Evolutionary conservation across 2,888 invertebrate species (phyloP).

Genomic region (Ptychoptera albimana): DNA sequence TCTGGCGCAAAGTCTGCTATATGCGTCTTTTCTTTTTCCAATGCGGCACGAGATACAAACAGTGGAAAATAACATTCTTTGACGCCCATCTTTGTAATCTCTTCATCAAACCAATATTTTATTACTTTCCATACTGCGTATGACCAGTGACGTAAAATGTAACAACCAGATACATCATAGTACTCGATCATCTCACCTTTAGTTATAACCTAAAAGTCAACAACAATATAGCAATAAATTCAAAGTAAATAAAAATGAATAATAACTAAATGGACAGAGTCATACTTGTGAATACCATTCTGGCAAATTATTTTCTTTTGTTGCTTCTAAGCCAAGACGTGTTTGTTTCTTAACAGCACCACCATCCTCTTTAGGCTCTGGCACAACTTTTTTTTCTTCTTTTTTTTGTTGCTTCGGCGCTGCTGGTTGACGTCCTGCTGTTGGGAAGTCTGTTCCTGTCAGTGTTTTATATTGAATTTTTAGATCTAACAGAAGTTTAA

Average conservation of each 20-base stretch:
- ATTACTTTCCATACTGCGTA: slow-evolving; percentile 92
- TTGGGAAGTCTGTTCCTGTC: slow-evolving; percentile 34
- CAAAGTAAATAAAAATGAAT: no score
- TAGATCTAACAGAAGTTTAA: slow-evolving; percentile 35
- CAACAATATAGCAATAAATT: no score
- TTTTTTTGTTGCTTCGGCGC: slow-evolving; percentile 19
- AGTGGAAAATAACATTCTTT: slow-evolving; percentile 98
- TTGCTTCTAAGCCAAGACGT: slow-evolving; percentile 81
- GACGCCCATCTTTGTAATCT: slow-evolving; percentile 84
- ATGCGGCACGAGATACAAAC: slow-evolving; percentile 79
- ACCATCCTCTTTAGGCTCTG: slow-evolving; percentile 18
- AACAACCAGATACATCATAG: slow-evolving; percentile 98
- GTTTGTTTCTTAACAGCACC: slow-evolving; percentile 72
- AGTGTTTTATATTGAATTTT: slow-evolving; percentile 45
- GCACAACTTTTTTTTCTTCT: slow-evolving; percentile 16
- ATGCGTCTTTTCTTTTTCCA: slow-evolving; percentile 92
- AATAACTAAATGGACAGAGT: no score
- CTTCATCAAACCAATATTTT: slow-evolving; percentile 64
- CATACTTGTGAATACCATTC: slow-evolving; percentile 92
- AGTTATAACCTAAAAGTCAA: slow-evolving; percentile 41
- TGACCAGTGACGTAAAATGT: slow-evolving; percentile 95
- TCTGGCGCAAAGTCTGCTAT: slow-evolving; percentile 98
- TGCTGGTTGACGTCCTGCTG: slow-evolving; percentile 23
- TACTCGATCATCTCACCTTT: slow-evolving; percentile 98
- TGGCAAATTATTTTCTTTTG: slow-evolving; percentile 80